phyloP scores from a whole-genome alignment of 2,888 invertebrate genomes.

The Saturnia japonica region DNA sequence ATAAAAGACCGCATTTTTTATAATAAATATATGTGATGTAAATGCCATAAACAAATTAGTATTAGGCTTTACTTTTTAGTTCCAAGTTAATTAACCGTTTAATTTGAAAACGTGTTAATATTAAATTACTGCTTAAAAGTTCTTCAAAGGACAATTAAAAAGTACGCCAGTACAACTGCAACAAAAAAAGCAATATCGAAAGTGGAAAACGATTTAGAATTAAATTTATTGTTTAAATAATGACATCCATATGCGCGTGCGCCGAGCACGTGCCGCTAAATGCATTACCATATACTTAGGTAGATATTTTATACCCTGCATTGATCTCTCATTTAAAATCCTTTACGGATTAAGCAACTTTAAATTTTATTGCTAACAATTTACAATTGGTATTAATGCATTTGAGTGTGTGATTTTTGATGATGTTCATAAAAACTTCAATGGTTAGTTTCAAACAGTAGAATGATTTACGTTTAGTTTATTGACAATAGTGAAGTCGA shows the following conservation, averaged over 20 bases:
- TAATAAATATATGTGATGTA: neutral
- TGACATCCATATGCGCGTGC: constrained; percentile 55
- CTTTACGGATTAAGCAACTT: neutral
- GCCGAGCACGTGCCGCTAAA: constrained; percentile 49
- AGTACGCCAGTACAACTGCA: no score
- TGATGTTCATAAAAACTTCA: neutral
- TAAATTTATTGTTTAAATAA: constrained; percentile 74
- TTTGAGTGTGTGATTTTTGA: neutral
- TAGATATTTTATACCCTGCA: constrained; percentile 18
- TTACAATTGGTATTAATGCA: neutral
- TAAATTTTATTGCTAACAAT: neutral
- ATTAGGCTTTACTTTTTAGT: neutral
- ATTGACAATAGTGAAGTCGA: neutral
- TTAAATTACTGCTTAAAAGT: neutral
- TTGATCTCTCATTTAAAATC: constrained; percentile 22
- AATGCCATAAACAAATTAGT: neutral
- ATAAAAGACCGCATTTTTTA: neutral
- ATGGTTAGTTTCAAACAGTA: neutral
- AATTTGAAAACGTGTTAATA: no score
- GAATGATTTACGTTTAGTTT: neutral
- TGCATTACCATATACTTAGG: constrained; percentile 15
- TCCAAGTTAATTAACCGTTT: no score
- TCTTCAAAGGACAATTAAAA: neutral
- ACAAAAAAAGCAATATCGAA: neutral
- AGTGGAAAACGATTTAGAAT: constrained; percentile 35